Percentiles rank a stretch among this genome's conserved stretches.
Conservation (phyloP, 2,888 invertebrate genomes). For the Brachylomia viminalis region DNA sequence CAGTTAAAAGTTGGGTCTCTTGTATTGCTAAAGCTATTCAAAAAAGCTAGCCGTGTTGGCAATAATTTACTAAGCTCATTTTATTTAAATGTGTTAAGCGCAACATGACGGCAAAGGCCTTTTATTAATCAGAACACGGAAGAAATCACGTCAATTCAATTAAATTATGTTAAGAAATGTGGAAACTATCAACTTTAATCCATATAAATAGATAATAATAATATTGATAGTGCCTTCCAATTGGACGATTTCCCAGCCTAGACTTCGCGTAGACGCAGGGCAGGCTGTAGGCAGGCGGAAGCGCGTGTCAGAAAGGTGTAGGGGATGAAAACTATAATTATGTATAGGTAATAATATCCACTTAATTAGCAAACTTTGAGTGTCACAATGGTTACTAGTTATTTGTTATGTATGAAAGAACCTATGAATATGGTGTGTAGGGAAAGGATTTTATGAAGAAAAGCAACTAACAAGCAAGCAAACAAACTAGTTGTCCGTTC, state of each 20-base stretch:
- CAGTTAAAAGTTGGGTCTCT: constrained; percentile 10
- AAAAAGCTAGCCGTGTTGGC: neutral
- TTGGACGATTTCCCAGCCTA: neutral
- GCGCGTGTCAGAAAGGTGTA: neutral
- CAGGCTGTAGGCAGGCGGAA: neutral
- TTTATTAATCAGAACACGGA: neutral
- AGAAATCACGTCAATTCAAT: neutral
- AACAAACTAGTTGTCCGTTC: neutral
- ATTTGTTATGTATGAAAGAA: neutral
- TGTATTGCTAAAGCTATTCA: constrained; percentile 12
- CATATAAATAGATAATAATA: neutral
- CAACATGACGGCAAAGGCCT: neutral
- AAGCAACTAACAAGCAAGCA: no score
- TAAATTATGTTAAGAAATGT: constrained; percentile 6
- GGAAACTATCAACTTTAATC: neutral
- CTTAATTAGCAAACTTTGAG: neutral
- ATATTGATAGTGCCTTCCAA: neutral
- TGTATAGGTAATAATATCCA: neutral
- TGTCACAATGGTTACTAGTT: neutral
- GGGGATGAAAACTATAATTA: neutral
- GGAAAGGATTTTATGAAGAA: neutral
- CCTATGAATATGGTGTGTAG: neutral
- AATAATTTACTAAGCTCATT: constrained; percentile 4
- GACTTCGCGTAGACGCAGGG: constrained; percentile 19
- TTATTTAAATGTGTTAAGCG: constrained; percentile 8